Base-by-base conservation (phyloP, 1,140 invertebrate species). In the Danaus melanippus region DNA sequence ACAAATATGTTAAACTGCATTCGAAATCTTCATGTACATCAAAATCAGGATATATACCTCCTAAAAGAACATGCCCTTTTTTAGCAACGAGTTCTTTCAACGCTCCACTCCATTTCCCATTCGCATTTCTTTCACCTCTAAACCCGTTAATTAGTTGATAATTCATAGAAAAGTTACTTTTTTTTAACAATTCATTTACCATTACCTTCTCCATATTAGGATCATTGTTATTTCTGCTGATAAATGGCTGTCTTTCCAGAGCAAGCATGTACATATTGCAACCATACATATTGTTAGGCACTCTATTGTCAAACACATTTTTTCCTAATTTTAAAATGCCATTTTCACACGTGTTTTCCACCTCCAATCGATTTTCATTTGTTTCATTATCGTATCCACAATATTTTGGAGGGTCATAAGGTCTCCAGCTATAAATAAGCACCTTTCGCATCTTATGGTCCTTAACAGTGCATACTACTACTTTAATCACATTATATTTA, bases 11-110 rank as follows among this genome's bases (percentile, higher is more conserved):
- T 4, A 74, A 71, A n/a, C 84, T 87, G 9, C 75, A 76, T 56
- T 88, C 88, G 61, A 89, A 90, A 60, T 85, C 78, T 46, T 87
- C 84, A 12, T 84, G 79, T 5, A 89, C 82, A 57, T 88, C 87
- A 56, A 87, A 87, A 65, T 90, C 88, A 12, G 89, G 88, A 71
- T 84, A 89, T 55, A 84, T 88, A 39, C 86, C 89, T 2, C 89
- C 89, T 9, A 89, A 57, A 6, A 88, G 62, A 3, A 90, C 77
- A 15, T 89, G 78, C 3, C 84, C 88, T 54, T 79, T 74, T 50
- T 79, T 82, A 0, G 69, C 58, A 9, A 61, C 53, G 0, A 90
- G 44, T 9, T 76, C 60, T 1, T 72, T 77, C 41, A 89, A 66
- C n/a, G 85, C 70, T 0, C 87, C 88, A 21, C 75, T 73, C 89